Base-by-base conservation (phyloP, 2,888 invertebrate genomes). In the Thera britannica region DNA sequence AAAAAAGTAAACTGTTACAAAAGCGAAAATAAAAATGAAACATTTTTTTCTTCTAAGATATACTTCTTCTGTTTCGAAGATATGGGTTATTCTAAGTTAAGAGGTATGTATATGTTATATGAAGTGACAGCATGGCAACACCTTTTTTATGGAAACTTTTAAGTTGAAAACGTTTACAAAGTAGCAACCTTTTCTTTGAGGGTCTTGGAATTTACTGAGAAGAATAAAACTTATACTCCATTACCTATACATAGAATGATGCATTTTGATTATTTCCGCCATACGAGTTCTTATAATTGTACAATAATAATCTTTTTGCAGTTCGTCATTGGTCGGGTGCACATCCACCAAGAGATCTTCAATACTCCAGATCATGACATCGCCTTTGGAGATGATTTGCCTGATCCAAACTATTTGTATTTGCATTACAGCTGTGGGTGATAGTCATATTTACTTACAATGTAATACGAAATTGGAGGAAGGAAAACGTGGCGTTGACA, bases 321-420 rank as follows among this genome's bases (percentile, higher is more conserved):
- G 34, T 11, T n/a, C n/a, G 35, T 34, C 65, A 2, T 36, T 67
- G 2, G 71, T 63, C 1, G 74, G 74, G 0, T 52, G 9, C 0
- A 74, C 55, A 38, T 71, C 74, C 2, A 65, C 12, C n/a, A 74
- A 35, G 12, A 74, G 63, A 70, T 90, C 88, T 79, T 85, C 76
- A 38, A 90, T 79, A n/a, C 79, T 79, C 85, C 88, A 87, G 67
- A 78, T 82, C 5, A 90, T 75, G 38, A 91, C 73, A 68, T 90
- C 89, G 4, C 83, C 84, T 80, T 88, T 89, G 11, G 83, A 77
- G 7, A 77, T 75, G 71, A 91, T 88, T 62, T 90, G 83, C 46
- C 88, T 79, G 11, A 89, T 78, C 90, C 90, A 90, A 11, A 90
- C 76, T 71, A 90, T 78, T 79, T 89, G 83, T 9, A 86, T 86